A percentile compares a stretch with the other conserved stretches of the same genome.
These are phyloP conservation scores for Telmatochromis brichardi DNA, from an alignment of 2,113 vertebrate genomes.

Conservation along the genomic window DNA sequence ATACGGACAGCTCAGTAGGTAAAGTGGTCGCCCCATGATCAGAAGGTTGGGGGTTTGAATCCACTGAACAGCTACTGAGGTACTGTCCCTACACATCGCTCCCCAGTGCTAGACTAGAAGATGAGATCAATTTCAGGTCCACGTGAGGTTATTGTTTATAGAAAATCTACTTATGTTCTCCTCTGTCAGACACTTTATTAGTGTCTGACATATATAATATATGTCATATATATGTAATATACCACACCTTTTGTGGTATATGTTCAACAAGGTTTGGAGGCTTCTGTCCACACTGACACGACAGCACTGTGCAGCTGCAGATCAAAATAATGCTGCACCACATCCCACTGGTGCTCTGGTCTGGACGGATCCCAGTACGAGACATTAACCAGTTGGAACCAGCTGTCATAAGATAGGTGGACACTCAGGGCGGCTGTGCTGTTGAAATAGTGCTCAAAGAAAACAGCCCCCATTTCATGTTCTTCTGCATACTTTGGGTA, in stretches of 20 bases:
- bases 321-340: accelerated
- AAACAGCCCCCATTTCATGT: background rate
- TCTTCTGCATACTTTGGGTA: background rate
- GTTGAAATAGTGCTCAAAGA: background rate
- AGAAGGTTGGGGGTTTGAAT: accelerated
- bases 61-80: background rate
- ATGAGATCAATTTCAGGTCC: background rate
- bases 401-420: background rate
- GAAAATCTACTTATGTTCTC: background rate
- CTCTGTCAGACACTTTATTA: background rate
- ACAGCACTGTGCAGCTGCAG: background rate
- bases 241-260: background rate
- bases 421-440: background rate
- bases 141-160: accelerated
- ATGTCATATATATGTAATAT: too few relatives aligned
- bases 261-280: background rate
- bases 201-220: too few relatives aligned
- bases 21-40: background rate
- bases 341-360: background rate
- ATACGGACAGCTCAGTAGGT: background rate
- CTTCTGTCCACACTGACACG: background rate
- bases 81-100: background rate
- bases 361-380: background rate
- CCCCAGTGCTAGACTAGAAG: accelerated
- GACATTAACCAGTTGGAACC: background rate